phyloP scores from a whole-genome alignment of 2,113 vertebrate species.

The Phrynosoma blainvillii region DNA sequence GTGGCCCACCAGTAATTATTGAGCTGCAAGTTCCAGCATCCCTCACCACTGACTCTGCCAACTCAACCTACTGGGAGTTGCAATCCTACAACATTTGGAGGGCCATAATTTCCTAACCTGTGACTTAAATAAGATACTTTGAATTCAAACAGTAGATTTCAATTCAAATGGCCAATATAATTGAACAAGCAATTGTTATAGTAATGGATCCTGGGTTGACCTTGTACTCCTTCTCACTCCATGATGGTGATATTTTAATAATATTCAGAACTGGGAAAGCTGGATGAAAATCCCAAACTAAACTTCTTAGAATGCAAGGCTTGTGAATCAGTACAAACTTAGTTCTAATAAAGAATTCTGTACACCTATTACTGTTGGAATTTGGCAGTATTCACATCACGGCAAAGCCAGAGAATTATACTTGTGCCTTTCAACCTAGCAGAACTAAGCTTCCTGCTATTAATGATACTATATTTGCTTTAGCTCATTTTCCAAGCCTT shows the following conservation, averaged over 20 bases:
- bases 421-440: conserved; percentile 44
- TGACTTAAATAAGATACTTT: not conserved
- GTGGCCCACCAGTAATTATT: no score
- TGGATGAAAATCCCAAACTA: conserved; percentile 20
- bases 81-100: no score
- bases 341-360: conserved; percentile 13
- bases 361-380: not conserved
- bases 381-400: conserved; percentile 36
- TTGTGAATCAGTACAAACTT: not conserved
- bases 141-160: not conserved
- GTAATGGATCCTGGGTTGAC: not conserved
- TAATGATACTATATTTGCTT: conserved; percentile 52
- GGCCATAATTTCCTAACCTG: no score
- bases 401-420: conserved; percentile 30
- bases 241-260: not conserved
- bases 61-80: no score
- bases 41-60: no score
- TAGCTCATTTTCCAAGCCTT: conserved; percentile 39
- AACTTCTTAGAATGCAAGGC: conserved; percentile 35
- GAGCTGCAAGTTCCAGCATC: no score
- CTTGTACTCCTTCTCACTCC: not conserved
- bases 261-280: conserved; percentile 26
- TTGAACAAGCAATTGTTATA: no score
- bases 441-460: conserved; percentile 54
- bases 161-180: not conserved